phyloP scores from a whole-genome alignment of 2,888 invertebrate species.

The Danaus chrysippus region DNA sequence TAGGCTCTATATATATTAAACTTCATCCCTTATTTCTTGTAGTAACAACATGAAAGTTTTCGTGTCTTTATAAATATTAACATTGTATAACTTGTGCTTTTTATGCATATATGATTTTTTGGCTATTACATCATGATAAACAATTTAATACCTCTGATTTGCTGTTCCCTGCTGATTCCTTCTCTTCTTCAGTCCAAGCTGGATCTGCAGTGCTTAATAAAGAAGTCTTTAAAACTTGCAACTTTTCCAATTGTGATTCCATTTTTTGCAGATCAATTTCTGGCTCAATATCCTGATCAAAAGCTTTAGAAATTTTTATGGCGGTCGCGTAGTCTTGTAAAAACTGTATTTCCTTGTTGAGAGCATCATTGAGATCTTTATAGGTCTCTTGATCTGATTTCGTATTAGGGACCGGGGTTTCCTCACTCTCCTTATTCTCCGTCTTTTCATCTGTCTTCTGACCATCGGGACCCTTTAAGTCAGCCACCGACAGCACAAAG shows the following conservation, averaged over 20 bases:
- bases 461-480: conserved; percentile 59
- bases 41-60: too few species aligned
- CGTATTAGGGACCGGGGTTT: conserved; percentile 39
- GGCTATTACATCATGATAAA: background rate
- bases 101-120: too few species aligned
- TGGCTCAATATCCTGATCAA: conserved; percentile 42
- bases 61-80: too few species aligned
- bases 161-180: conserved; percentile 15
- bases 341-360: conserved; percentile 54
- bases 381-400: conserved; percentile 47
- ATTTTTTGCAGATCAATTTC: conserved; percentile 57
- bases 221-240: conserved; percentile 67
- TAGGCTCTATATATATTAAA: too few species aligned
- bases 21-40: too few species aligned
- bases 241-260: conserved; percentile 45
- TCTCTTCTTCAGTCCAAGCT: conserved; percentile 40
- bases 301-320: conserved; percentile 45
- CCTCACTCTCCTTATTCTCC: conserved; percentile 48
- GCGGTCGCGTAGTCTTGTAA: conserved; percentile 61
- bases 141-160: conserved; percentile 28
- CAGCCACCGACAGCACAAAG: conserved; percentile 49
- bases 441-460: conserved; percentile 45
- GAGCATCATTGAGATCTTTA: conserved; percentile 53
- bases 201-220: conserved; percentile 57
- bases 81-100: too few species aligned